A percentile compares a stretch with the other conserved stretches of the same genome.
Evolutionary conservation across 35 echinoderm and acorn worm genomes (phyloP).

Genomic region (Anneissia japonica): DNA sequence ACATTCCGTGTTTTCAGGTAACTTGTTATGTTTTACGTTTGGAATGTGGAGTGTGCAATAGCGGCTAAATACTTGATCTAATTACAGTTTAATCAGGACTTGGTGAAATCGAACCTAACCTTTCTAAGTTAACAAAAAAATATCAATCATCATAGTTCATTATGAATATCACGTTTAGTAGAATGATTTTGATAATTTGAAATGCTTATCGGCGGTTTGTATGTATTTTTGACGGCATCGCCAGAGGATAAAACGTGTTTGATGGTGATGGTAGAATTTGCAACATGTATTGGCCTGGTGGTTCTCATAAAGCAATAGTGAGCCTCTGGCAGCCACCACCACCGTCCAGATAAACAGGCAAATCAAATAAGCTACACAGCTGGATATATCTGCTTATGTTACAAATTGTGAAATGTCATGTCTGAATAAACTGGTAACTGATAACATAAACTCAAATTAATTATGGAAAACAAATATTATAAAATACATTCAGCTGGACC

Average conservation of each 20-base stretch:
- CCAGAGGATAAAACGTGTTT: background rate
- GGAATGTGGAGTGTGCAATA: background rate
- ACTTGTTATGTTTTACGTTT: background rate
- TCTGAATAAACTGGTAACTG: background rate
- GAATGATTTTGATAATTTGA: background rate
- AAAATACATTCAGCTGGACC: background rate
- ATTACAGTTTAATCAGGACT: background rate
- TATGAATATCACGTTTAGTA: background rate
- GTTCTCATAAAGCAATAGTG: background rate
- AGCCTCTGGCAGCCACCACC: background rate
- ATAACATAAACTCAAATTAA: background rate
- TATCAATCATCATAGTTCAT: background rate
- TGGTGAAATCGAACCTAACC: background rate
- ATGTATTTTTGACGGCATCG: background rate
- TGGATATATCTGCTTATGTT: background rate
- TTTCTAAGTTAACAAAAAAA: background rate
- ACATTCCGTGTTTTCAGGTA: too few species aligned
- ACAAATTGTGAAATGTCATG: slow-evolving; percentile 1
- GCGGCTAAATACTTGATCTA: background rate
- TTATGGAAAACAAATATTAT: background rate
- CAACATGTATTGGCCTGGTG: background rate
- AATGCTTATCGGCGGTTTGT: background rate
- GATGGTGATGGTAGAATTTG: background rate
- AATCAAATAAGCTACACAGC: background rate
- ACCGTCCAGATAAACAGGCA: background rate